Evolutionary conservation across 2,888 invertebrate species (phyloP).

Genomic region (Callinectes sapidus): DNA sequence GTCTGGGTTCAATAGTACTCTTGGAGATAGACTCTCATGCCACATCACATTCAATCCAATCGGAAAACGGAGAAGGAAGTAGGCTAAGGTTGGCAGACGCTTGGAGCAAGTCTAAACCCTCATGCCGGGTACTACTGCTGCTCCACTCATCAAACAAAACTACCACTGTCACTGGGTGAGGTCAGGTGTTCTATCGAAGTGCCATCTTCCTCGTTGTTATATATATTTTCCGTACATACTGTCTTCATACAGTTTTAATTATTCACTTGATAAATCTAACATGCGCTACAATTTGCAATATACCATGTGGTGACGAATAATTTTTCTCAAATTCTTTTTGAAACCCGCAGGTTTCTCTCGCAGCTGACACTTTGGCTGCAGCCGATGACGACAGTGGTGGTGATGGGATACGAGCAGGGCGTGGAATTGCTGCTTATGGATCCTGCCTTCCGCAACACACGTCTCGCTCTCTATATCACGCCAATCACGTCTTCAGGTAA

Average conservation of each 20-base stretch:
- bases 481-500: background rate
- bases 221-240: background rate
- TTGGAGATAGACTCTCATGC: background rate
- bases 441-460: background rate
- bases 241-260: background rate
- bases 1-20: background rate
- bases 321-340: background rate
- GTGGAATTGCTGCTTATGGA: background rate
- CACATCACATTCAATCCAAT: background rate
- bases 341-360: background rate
- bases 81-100: background rate
- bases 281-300: too few relatives aligned
- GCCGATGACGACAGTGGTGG: background rate
- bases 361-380: background rate
- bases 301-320: too few relatives aligned
- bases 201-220: background rate
- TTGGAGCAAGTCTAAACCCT: slow-evolving; percentile 4
- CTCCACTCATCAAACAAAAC: background rate
- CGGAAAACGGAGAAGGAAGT: background rate
- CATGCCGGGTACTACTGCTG: background rate
- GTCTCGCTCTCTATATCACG: background rate
- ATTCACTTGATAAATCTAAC: too few relatives aligned
- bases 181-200: background rate
- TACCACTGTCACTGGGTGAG: background rate
- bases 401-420: background rate